Evolutionary conservation across 2,888 invertebrate genomes (phyloP), one percentile per base, ranked within the genome.

Genomic region (Coenonympha arcania): DNA sequence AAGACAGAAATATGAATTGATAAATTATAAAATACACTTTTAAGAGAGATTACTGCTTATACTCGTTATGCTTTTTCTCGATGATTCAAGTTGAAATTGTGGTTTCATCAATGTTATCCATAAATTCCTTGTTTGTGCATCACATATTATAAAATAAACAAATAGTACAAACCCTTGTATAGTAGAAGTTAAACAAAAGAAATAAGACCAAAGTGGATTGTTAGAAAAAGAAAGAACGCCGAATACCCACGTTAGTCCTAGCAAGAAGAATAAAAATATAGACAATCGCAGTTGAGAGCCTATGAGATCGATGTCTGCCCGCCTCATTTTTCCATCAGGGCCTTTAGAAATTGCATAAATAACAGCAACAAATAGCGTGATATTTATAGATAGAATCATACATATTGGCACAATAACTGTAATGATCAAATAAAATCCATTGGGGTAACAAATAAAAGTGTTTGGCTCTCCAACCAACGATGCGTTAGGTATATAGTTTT

Each of bases 171-270:
- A 89, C 0, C 90, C 90, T 63, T 90, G 90, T 15, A 89, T 57
- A 0, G 90, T 89, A 4, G 90, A 88, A 0, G 89, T 89, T n/a
- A 90, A 64, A 63, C 90, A 90, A 61, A 90, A 90, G 0, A 90
- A 71, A 64, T 90, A 90, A 0, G 89, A 88, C 75, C 89, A 90
- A 16, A 87, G 59, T 16, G 88, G 69, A 16, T 80, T 79, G 3
- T 71, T 75, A 37, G 87, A 76, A 60, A 88, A 87, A 1, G 88
- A 87, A 58, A 89, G 78, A 24, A 90, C 65, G 4, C 89, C 90
- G 64, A 90, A 90, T 18, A 89, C 71, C 90, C 90, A 90, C 1
- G 89, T 87, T 2, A 90, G 69, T 0, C 90, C 90, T 11, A 90
- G 66, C 22, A 90, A 71, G 52, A 90, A 90, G 64, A 90, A 90